Base-by-base conservation (phyloP, 2,113 vertebrate genomes). In the Oriolus oriolus region DNA sequence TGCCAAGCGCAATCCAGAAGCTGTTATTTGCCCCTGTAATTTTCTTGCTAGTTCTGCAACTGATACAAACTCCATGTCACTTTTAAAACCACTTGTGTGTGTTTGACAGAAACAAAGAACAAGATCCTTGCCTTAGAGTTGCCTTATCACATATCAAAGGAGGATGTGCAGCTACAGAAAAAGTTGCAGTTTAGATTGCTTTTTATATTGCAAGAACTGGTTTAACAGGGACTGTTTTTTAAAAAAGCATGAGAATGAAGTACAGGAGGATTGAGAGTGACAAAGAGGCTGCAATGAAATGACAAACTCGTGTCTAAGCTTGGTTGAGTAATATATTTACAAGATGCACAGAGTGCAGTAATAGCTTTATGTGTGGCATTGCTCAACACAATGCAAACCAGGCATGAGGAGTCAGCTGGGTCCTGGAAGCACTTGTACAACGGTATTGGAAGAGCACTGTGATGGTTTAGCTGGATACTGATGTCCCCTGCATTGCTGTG, bases 371-470 rank as follows among this genome's bases (percentile, higher is more conserved):
- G n/a, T 22, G 18, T 31, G 33, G 6, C 56, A 50, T 50, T 63
- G 47, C 68, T 66, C 24, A 57, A 64, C 23, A 17, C 39, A 49
- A 5, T 18, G 56, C 27, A 70, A 22, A 37, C 33, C 37, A 30
- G 66, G 54, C 47, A 9, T 9, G 7, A 60, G 30, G 30, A 76
- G 60, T 33, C 64, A 68, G 31, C 30, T 61, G 63, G 26, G 26
- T 68, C 42, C 52, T 63, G 27, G 47, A 70, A 49, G 49, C 0
- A 0, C 28, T 21, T 17, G 2, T 13, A 18, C 3, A 16, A 7
- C 30, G 37, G 19, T 18, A 41, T 4, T 53, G 68, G 28, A 77
- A 49, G 7, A 69, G 53, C 10, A 20, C 20, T 45, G 31, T 12
- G n/a, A 7, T 65, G 63, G 8, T 47, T 60, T 56, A 44, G 3